Evolutionary conservation across 2,797 vertebrate species (phyloP), one percentile per base, ranked within the genome.

Genomic region (Spondyliosoma cantharus): DNA sequence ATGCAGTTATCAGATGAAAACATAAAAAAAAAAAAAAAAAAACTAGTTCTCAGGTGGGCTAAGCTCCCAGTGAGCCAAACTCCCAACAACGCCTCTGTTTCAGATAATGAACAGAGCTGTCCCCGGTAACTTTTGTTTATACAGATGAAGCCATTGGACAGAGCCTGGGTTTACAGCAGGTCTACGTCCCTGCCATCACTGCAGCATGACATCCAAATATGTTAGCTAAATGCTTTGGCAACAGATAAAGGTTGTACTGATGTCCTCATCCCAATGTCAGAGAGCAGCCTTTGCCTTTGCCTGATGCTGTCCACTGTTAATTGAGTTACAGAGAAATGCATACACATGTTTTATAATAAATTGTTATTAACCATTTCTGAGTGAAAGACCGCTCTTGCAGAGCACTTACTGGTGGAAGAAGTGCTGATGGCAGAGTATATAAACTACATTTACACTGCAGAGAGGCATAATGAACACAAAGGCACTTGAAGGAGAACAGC

Each of bases 381-480:
- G 81, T 62, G 64, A 82, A 81, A 80, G 70, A 69, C 58, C 25
- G 83, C 64, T 83, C 27, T 67, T 74, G 72, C 49, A 43, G 19
- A 81, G 71, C 83, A 84, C 59, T 85, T 65, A 63, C n/a, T 58
- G 43, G 24, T 56, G 69, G 37, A 68, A 42, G 78, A 82, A 86
- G 66, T 86, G 86, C 87, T 85, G 84, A 86, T 81, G 81, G 73
- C 60, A 53, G 69, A 72, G 68, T 73, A 42, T 71, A 78, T 58
- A 78, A 80, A 82, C 17, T 45, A 49, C 45, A 80, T 84, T 76
- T 76, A 72, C 73, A 63, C 67, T 54, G 67, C 62, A 68, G 72
- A 74, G 80, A 70, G 46, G 67, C 17, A 78, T 80, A 78, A 76
- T 84, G 80, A 81, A 79, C 61, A 76, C 75, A 85, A 85, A 89